Evolutionary conservation across 2,113 vertebrate genomes (phyloP).

Genomic region (Scomber colias): DNA sequence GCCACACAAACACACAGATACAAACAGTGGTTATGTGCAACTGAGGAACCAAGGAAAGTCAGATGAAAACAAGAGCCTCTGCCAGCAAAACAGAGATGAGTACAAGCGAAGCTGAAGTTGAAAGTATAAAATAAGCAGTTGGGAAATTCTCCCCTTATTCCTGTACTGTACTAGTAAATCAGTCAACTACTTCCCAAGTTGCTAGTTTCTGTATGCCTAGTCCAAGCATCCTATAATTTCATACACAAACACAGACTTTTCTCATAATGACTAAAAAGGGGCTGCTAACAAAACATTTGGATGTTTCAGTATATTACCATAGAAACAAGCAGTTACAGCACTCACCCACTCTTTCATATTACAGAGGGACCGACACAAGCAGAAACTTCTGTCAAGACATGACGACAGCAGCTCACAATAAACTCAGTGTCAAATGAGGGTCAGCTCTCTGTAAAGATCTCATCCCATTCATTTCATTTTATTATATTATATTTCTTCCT

Average conservation of each 20-base stretch:
- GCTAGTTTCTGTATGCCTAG: conserved; percentile 15
- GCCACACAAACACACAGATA: conserved; percentile 48
- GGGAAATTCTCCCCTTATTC: conserved; percentile 25
- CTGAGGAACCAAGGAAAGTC: conserved; percentile 6
- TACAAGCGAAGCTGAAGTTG: conserved; percentile 15
- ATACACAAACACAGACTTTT: conserved; percentile 39
- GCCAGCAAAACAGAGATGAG: conserved; percentile 19
- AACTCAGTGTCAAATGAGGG: neutral
- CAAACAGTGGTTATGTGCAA: conserved; percentile 27
- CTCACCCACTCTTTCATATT: conserved; percentile 60
- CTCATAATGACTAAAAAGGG: conserved; percentile 46
- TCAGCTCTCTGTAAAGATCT: neutral
- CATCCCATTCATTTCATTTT: neutral
- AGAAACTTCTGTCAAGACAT: conserved; percentile 43
- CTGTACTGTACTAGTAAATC: conserved; percentile 28
- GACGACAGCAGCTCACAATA: conserved; percentile 36
- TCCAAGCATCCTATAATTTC: conserved; percentile 39
- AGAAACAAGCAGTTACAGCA: conserved; percentile 68
- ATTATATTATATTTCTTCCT: neutral
- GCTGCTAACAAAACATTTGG: conserved; percentile 63
- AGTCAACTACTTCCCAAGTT: conserved; percentile 42
- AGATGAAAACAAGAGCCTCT: conserved; percentile 19
- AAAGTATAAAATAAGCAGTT: conserved; percentile 30
- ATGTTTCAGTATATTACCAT: conserved; percentile 62
- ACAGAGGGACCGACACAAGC: conserved; percentile 35